phyloP scores from a whole-genome alignment of 1,140 invertebrate genomes.

The Cecropterus lyciades region DNA sequence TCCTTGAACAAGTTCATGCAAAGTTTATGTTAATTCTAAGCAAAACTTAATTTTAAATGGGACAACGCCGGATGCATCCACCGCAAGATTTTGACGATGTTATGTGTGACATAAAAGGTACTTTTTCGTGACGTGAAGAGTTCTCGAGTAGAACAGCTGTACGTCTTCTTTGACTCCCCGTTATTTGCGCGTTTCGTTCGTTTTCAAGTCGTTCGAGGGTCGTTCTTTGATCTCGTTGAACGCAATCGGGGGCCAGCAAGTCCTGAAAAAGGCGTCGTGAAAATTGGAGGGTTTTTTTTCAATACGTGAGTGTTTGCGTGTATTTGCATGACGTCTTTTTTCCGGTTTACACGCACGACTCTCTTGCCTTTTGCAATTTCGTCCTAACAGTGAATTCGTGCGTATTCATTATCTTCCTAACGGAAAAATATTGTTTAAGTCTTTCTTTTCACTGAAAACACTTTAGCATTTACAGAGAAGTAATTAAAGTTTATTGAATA shows the following conservation, averaged over 20 bases:
- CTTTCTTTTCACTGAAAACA: neutral
- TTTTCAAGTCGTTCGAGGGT: slow-evolving; percentile 25
- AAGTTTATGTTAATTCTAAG: neutral
- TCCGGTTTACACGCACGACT: neutral
- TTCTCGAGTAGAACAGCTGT: slow-evolving; percentile 7
- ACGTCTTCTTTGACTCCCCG: slow-evolving; percentile 25
- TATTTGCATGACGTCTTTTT: slow-evolving; percentile 15
- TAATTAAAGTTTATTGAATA: neutral
- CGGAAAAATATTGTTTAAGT: neutral
- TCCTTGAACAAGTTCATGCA: neutral
- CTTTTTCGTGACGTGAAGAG: slow-evolving; percentile 25
- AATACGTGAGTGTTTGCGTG: slow-evolving; percentile 4
- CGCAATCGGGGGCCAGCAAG: slow-evolving; percentile 8
- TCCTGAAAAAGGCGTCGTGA: slow-evolving; percentile 21
- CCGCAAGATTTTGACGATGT: slow-evolving; percentile 33
- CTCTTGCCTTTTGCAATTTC: neutral
- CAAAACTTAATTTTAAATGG: neutral
- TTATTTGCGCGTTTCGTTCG: slow-evolving; percentile 30
- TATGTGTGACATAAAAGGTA: slow-evolving; percentile 22
- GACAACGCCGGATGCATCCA: slow-evolving; percentile 22
- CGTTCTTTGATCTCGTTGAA: slow-evolving; percentile 31
- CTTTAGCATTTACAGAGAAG: neutral
- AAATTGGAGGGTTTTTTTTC: slow-evolving; percentile 14
- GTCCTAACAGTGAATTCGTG: neutral
- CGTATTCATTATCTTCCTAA: neutral